Percentiles rank a stretch among this genome's conserved stretches.
Conservation (phyloP, 1,140 invertebrate genomes). For the Maconellicoccus hirsutus region DNA sequence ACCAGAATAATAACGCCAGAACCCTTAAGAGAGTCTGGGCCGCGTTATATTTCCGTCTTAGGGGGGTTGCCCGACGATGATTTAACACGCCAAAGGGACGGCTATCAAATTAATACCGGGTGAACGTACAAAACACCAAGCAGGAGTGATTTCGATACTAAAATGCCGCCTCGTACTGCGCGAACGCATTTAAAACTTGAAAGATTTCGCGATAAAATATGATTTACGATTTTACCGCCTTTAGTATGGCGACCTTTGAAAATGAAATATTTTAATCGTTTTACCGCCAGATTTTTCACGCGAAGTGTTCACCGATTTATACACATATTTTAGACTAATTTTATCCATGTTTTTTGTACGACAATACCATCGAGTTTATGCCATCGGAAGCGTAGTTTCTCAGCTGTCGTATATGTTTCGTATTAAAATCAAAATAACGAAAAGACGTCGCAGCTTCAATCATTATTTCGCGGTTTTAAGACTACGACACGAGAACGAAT, state of each 20-base stretch:
- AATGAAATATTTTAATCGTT: conserved; percentile 10
- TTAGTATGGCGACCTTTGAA: neutral
- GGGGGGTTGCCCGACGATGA: neutral
- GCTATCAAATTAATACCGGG: neutral
- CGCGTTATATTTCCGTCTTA: neutral
- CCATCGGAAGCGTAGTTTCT: no score
- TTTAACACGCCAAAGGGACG: neutral
- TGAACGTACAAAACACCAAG: neutral
- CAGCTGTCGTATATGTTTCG: no score
- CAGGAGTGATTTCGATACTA: neutral
- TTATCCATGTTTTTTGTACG: no score
- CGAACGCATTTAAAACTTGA: conserved; percentile 1
- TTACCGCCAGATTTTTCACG: neutral
- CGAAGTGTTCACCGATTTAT: no score
- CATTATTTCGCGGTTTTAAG: no score
- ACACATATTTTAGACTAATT: no score
- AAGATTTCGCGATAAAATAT: neutral
- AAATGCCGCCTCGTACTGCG: neutral
- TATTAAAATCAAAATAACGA: no score
- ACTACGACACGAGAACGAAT: no score
- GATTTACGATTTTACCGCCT: neutral
- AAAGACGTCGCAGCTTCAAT: no score
- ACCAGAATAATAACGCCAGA: conserved; percentile 7
- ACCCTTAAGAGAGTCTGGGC: neutral
- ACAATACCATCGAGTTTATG: no score